These are phyloP conservation scores for Schizopygopsis pylzovi DNA, from an alignment of 2,797 vertebrate species.

Conservation along the genomic window DNA sequence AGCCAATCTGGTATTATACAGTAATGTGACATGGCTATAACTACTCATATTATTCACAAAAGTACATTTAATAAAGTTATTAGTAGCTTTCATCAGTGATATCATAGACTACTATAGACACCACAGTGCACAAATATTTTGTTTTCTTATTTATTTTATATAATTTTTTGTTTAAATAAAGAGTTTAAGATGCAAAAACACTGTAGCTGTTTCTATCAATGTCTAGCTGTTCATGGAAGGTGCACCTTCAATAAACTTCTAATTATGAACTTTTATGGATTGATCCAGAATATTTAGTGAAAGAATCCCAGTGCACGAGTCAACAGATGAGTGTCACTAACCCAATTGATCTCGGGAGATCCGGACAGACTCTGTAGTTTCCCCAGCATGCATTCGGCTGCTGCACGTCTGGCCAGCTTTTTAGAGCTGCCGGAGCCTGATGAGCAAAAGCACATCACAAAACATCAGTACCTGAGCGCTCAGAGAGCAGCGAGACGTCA, in stretches of 20 bases:
- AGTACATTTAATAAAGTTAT: too few species aligned
- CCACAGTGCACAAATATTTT: background rate
- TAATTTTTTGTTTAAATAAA: background rate
- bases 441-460: background rate
- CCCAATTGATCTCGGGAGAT: conserved; percentile 83
- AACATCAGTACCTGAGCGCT: background rate
- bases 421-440: conserved; percentile 85
- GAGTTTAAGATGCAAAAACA: background rate
- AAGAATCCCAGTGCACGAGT: background rate
- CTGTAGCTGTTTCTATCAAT: background rate
- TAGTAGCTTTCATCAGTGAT: background rate
- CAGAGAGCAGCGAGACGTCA: background rate
- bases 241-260: background rate
- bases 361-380: conserved; percentile 84
- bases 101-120: too few species aligned
- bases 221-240: too few species aligned
- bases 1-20: background rate
- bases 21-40: background rate
- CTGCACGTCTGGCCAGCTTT: conserved; percentile 83
- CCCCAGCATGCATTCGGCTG: conserved; percentile 81
- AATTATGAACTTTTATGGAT: background rate
- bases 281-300: background rate
- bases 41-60: too few species aligned
- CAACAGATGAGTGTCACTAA: conserved; percentile 57
- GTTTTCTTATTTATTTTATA: background rate